phyloP scores from a whole-genome alignment of 2,113 vertebrate species.

The Anhinga rufa region DNA sequence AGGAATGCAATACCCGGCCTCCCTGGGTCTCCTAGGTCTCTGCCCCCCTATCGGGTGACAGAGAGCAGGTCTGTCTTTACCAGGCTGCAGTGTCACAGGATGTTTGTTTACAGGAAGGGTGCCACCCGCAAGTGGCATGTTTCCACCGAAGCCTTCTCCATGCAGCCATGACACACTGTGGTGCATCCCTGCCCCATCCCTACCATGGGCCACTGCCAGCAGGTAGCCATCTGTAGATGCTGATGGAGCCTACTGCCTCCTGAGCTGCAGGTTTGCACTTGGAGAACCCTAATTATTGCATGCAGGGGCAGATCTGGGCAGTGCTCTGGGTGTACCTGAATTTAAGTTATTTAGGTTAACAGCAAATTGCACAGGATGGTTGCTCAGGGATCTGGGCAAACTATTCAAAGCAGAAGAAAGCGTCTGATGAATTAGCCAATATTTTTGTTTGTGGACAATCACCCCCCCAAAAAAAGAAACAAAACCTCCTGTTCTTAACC shows the following conservation, averaged over 20 bases:
- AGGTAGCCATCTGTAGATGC: neutral
- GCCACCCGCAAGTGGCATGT: neutral
- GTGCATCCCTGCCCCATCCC: neutral
- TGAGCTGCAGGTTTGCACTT: neutral
- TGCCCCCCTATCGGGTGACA: neutral
- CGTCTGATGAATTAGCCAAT: conserved; percentile 41
- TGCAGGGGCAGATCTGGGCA: conserved; percentile 63
- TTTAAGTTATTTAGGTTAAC: conserved; percentile 22
- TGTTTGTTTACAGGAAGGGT: accelerated
- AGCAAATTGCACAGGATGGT: neutral
- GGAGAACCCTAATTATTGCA: neutral
- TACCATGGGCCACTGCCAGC: neutral
- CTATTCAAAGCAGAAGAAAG: conserved; percentile 38
- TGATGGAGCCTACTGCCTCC: neutral
- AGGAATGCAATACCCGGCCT: neutral
- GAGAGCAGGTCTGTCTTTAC: accelerated
- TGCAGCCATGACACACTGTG: accelerated
- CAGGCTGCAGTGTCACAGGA: neutral
- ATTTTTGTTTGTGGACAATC: conserved; percentile 41
- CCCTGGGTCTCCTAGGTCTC: neutral
- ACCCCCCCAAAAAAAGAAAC: neutral
- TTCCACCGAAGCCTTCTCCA: neutral
- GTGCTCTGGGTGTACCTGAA: conserved; percentile 7
- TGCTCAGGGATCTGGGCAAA: conserved; percentile 36
- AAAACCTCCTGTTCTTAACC: conserved; percentile 8